Evolutionary conservation across 2,797 vertebrate species (phyloP), one percentile per base, ranked within the genome.

Genomic region (Diplodus puntazzo): DNA sequence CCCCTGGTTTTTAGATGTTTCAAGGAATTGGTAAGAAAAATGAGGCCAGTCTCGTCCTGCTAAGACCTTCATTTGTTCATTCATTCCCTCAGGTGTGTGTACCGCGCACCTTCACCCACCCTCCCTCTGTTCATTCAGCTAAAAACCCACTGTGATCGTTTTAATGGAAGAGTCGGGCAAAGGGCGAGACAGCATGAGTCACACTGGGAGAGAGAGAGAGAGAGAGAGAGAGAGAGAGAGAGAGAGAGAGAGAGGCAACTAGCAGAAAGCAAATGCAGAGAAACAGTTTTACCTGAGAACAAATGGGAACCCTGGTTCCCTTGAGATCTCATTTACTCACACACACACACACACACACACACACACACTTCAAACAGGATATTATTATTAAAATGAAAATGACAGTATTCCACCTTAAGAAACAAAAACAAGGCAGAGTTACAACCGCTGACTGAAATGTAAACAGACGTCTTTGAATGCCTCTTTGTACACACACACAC

Each of bases 151-250:
- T 16, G 57, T 55, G 71, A 82, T 72, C 61, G 63, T 46, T 87
- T 75, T 61, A 88, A 89, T 78, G 79, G 70, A 73, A 27, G 54
- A 73, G 77, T 34, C 25, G 27, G 46, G 68, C 55, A 81, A 84
- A 85, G 84, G 88, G 80, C 60, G 69, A 88, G 79, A 82, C 75
- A 50, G 86, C 69, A 88, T 87, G 87, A 91, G 81, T 86, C 88
- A 88, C 83, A 69, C 2, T 11, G 54, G 48, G n/a, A n/a, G n/a
- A n/a, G n/a, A n/a, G n/a, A 80, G 25, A 79, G 72, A 55, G 34
- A 74, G 73, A 77, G n/a, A 72, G 25, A 73, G 69, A 58, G 42
- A 73, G 18, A 68, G 25, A 69, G 60, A 71, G 59, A 43, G 49
- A 57, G 50, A 60, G 58, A 34, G 48, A 16, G 11, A 30, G 25